A percentile compares a stretch with the other conserved stretches of the same genome.
Evolutionary conservation across 2,797 vertebrate species (phyloP).

Genomic region (Sciurus carolinensis): DNA sequence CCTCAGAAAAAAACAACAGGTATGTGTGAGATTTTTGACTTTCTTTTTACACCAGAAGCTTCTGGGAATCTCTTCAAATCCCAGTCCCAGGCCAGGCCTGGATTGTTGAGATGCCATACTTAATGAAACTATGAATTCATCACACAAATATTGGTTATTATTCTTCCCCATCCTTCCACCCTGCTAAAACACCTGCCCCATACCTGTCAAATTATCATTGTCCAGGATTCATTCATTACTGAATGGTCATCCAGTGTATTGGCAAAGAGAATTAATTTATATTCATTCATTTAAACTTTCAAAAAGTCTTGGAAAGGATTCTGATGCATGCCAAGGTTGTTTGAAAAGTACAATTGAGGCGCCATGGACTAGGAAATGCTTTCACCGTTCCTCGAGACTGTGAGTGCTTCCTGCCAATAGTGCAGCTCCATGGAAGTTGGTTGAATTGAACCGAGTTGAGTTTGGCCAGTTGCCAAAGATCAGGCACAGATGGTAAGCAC

Average conservation of each 20-base stretch:
- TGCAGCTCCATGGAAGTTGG: conserved; percentile 46
- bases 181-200: neutral
- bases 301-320: conserved; percentile 66
- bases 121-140: conserved; percentile 49
- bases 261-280: conserved; percentile 69
- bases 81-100: neutral
- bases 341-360: conserved; percentile 70
- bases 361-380: conserved; percentile 65
- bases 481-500: conserved; percentile 42
- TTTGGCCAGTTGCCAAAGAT: conserved; percentile 65
- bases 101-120: conserved; percentile 62
- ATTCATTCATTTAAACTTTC: conserved; percentile 68
- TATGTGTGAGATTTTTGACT: neutral
- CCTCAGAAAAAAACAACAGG: conserved; percentile 27
- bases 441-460: conserved; percentile 66
- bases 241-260: conserved; percentile 41
- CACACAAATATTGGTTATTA: neutral
- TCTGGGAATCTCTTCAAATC: conserved; percentile 52
- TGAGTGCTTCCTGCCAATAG: conserved; percentile 67
- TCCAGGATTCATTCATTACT: conserved; percentile 55
- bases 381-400: conserved; percentile 54
- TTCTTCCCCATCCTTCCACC: neutral
- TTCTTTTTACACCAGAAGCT: conserved; percentile 55
- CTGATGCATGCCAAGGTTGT: conserved; percentile 49
- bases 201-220: conserved; percentile 34